phyloP scores from a whole-genome alignment of 92 coral and sea anemone genomes.

The Desmophyllum pertusum region DNA sequence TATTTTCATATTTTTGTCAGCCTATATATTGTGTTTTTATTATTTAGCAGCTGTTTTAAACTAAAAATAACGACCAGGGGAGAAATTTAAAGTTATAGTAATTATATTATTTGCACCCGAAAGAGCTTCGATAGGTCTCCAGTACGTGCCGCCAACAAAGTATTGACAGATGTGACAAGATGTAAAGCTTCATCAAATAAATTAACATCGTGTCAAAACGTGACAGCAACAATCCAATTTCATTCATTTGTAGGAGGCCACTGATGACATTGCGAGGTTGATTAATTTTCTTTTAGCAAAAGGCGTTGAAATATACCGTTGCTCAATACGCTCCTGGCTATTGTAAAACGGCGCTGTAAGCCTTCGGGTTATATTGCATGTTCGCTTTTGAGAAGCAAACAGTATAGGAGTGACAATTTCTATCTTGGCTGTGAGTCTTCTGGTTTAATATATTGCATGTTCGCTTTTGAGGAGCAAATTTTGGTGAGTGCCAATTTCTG shows the following conservation, averaged over 20 bases:
- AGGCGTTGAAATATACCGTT: background rate
- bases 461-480: background rate
- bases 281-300: background rate
- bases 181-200: background rate
- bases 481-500: no score
- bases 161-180: background rate
- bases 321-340: background rate
- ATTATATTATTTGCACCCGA: background rate
- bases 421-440: background rate
- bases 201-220: conserved; percentile 19
- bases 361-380: background rate
- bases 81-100: background rate
- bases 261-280: background rate
- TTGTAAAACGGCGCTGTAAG: background rate
- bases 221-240: background rate
- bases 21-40: background rate
- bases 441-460: background rate
- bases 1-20: background rate
- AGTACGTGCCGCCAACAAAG: background rate
- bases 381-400: background rate
- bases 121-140: background rate
- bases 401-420: background rate
- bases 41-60: background rate
- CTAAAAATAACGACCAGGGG: background rate
- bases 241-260: background rate